Percentiles rank a stretch among this genome's conserved stretches.
These are phyloP conservation scores for Nebria brevicollis DNA, from an alignment of 2,888 invertebrate genomes.

Conservation along the genomic window DNA sequence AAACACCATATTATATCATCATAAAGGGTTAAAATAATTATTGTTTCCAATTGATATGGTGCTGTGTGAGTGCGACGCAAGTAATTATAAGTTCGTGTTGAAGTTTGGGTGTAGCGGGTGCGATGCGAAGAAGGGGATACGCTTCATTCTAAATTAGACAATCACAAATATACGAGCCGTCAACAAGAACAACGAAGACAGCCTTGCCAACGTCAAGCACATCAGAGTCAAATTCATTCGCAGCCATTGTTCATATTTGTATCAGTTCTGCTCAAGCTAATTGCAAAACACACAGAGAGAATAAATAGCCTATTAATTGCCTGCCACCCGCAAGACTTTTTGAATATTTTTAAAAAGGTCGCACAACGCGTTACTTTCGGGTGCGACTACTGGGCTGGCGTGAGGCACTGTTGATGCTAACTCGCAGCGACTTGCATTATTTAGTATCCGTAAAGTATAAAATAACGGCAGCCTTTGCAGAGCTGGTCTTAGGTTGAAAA, in stretches of 20 bases:
- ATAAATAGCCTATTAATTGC: not conserved
- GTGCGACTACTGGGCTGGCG: not conserved
- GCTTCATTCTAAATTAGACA: conserved; percentile 1
- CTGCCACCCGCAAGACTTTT: not conserved
- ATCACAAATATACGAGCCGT: not conserved
- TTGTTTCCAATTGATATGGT: not conserved
- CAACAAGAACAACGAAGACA: not conserved
- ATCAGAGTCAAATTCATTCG: not conserved
- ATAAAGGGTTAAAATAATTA: not conserved
- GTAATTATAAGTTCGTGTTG: not conserved
- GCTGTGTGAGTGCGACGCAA: not conserved
- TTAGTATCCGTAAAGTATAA: not conserved
- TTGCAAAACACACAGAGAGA: not conserved
- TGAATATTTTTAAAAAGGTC: not conserved
- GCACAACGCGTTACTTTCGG: not conserved
- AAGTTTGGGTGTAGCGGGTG: not conserved
- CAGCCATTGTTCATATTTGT: not conserved
- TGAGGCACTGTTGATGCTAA: not conserved
- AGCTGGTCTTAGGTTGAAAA: not conserved
- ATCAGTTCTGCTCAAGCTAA: not conserved
- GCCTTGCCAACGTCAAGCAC: not conserved
- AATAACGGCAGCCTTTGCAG: not conserved
- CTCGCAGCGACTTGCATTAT: not conserved
- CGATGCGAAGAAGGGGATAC: not conserved
- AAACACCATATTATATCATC: not conserved